phyloP scores from a whole-genome alignment of 2,888 invertebrate genomes.

The Conus canariensis region DNA sequence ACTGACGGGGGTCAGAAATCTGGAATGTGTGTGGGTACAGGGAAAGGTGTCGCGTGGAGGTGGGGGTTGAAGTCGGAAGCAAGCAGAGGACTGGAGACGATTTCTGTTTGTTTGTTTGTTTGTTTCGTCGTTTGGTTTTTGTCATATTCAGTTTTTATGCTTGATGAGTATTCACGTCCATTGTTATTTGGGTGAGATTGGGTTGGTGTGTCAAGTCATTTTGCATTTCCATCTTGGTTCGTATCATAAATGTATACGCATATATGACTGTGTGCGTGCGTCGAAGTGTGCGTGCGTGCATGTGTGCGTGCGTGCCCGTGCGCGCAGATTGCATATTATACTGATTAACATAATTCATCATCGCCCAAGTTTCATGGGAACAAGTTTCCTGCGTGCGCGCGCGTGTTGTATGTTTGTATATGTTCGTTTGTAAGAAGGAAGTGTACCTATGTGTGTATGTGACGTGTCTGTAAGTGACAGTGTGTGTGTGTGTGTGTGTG shows the following conservation, averaged over 20 bases:
- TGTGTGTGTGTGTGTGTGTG: conserved; percentile 41
- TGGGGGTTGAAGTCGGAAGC: too few relatives aligned
- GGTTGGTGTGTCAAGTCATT: too few relatives aligned
- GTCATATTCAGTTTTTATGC: too few relatives aligned
- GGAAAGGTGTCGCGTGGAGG: too few relatives aligned
- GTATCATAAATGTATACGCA: neutral
- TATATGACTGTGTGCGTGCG: neutral
- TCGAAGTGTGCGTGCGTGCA: neutral
- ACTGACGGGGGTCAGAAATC: too few relatives aligned
- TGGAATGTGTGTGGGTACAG: too few relatives aligned
- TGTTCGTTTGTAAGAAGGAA: neutral
- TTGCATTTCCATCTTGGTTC: neutral
- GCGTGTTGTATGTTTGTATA: neutral
- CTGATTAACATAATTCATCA: neutral
- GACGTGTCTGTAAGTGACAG: conserved; percentile 30
- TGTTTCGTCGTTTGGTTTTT: too few relatives aligned
- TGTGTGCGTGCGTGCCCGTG: neutral
- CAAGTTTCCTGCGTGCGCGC: neutral
- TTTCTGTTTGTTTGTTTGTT: too few relatives aligned
- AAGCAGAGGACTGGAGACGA: too few relatives aligned
- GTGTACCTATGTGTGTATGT: conserved; percentile 11
- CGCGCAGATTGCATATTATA: neutral
- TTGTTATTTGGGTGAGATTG: too few relatives aligned
- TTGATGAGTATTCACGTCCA: too few relatives aligned
- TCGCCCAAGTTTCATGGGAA: too few relatives aligned